Evolutionary conservation across 2,888 invertebrate genomes (phyloP).

Genomic region (Tetramorium bicarinatum): DNA sequence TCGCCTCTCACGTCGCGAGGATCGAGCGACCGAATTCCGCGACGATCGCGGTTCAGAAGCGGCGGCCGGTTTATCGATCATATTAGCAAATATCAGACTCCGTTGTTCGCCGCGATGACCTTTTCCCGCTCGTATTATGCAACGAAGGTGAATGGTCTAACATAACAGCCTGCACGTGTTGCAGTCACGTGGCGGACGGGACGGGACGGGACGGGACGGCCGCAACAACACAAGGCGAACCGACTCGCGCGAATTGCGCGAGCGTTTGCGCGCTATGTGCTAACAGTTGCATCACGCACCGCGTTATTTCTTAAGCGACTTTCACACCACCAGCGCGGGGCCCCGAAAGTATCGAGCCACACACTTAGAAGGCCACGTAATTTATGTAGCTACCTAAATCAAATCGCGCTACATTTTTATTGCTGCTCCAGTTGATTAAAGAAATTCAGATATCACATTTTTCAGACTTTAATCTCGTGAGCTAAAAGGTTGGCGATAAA

Average conservation of each 20-base stretch:
- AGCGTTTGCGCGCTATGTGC: conserved; percentile 63
- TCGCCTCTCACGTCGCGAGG: conserved; percentile 2
- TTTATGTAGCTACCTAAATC: background rate
- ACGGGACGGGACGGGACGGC: conserved; percentile 17
- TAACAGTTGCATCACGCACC: conserved; percentile 70
- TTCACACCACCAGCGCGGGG: conserved; percentile 49
- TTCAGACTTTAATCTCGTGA: background rate
- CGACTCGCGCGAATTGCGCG: conserved; percentile 66
- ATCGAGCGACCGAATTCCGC: conserved; percentile 22
- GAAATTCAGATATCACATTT: background rate
- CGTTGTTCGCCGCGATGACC: conserved; percentile 74
- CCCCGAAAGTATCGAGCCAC: background rate
- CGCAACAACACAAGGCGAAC: conserved; percentile 42
- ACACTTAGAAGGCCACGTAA: background rate
- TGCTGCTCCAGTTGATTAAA: background rate
- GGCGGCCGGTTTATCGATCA: conserved; percentile 70
- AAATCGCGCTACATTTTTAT: background rate
- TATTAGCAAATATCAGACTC: conserved; percentile 75
- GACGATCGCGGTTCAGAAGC: conserved; percentile 34
- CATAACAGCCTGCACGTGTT: conserved; percentile 76
- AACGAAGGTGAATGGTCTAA: conserved; percentile 78
- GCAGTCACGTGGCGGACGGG: conserved; percentile 73
- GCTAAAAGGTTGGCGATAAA: background rate
- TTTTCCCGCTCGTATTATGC: conserved; percentile 75
- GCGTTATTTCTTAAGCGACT: conserved; percentile 67